Base-by-base conservation (phyloP, 1,140 invertebrate species). In the Papilio glaucus region DNA sequence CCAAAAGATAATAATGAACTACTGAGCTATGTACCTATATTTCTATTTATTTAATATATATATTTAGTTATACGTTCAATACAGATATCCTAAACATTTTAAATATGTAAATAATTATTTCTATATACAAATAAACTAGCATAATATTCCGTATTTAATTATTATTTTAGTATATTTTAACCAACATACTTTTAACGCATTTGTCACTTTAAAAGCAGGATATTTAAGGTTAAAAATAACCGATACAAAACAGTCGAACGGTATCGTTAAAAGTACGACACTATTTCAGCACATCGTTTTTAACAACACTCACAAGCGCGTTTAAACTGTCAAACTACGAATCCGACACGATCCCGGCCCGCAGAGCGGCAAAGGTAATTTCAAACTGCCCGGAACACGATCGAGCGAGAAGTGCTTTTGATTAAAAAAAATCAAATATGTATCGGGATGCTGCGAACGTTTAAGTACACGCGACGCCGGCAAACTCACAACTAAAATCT, bases 401-500 rank as follows among this genome's bases (percentile, higher is more conserved):
- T 29, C 26, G 41, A 4, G 29, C n/a, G n/a, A n/a, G n/a, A n/a
- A 33, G 6, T 33, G 29, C 29, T 26, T n/a, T 72, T 18, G 39
- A 15, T 18, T 26, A 61, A 65, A 18, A 41, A 39, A 61, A 65
- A 18, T 53, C 60, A 72, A 42, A n/a, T 26, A 53, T 41, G 29
- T 65, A 37, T 13, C 67, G 67, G 29, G 41, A 69, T 15, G 42
- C 67, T 69, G 26, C 76, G 72, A 67, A 77, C 71, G 63, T 76
- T 78, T 77, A 68, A 76, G 78, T 76, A 74, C 74, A 75, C 81
- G 76, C 68, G 70, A 24, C 76, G 81, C 75, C 26, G 49, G 77
- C 78, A 74, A 76, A 81, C 71, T 81, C 79, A 67, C 77, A 77
- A 85, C 83, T 86, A 84, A 84, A 81, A 82, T 81, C 78, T 83